These are phyloP conservation scores for Ophion slaviceki DNA, from an alignment of 2,888 invertebrate genomes.

Conservation along the genomic window DNA sequence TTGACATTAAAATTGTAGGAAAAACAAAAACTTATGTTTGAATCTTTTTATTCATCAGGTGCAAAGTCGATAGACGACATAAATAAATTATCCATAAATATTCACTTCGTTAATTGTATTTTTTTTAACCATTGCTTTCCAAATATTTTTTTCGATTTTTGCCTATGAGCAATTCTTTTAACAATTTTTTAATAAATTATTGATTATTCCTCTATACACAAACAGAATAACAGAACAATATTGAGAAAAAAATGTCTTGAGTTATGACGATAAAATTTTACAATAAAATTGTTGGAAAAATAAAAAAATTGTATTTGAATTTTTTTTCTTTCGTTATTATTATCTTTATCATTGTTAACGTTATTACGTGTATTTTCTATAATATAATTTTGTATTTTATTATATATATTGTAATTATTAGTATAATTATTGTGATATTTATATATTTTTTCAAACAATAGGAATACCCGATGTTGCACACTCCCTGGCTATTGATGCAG, in stretches of 20 bases:
- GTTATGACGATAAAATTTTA: background rate
- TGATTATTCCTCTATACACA: too few relatives aligned
- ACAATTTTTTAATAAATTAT: too few relatives aligned
- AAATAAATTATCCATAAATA: too few relatives aligned
- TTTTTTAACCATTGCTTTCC: too few relatives aligned
- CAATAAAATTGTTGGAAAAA: background rate
- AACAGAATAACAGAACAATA: background rate
- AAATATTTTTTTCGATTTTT: too few relatives aligned
- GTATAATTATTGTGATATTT: slow-evolving; percentile 11
- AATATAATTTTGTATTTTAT: too few relatives aligned
- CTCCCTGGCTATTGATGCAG: slow-evolving; percentile 82
- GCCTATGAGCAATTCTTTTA: too few relatives aligned
- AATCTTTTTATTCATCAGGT: too few relatives aligned
- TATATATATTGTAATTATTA: background rate
- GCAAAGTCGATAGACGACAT: too few relatives aligned
- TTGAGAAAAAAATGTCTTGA: background rate
- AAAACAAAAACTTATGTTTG: too few relatives aligned
- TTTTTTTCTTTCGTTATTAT: background rate
- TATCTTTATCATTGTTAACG: background rate
- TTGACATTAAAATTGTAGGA: too few relatives aligned
- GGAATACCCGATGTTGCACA: slow-evolving; percentile 81
- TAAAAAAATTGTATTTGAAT: background rate
- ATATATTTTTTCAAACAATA: slow-evolving; percentile 50
- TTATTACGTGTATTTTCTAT: slow-evolving; percentile 17
- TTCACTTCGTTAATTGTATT: too few relatives aligned